Evolutionary conservation across 2,113 vertebrate species (phyloP), one percentile per base, ranked within the genome.

Genomic region (Dipodomys spectabilis): DNA sequence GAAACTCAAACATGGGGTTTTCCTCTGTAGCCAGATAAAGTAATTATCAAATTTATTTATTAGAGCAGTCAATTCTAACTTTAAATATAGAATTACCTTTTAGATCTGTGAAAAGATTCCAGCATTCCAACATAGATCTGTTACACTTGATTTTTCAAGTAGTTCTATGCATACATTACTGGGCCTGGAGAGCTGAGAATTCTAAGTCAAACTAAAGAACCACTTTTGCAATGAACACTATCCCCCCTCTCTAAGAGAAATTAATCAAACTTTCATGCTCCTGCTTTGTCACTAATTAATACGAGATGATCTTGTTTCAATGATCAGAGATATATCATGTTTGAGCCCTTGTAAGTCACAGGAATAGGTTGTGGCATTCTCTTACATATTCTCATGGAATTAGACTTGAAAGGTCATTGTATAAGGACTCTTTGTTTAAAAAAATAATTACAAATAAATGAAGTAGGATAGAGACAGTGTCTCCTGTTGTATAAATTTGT

Each of bases 1-100:
- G 28, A 88, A 90, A 94, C 95, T 53, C 44, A 86, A 72, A 32
- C 6, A 9, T 1, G 13, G 60, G 53, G n/a, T 45, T 92, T 79
- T 74, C 91, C 73, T 84, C 27, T 94, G 62, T 23, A 91, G 73
- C 75, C 77, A 32, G 25, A 62, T 65, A 64, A 69, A 92, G 80
- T 73, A 89, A 94, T 79, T 87, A 79, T n/a, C 69, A 95, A 72
- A 90, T 60, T 83, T 20, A 27, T 69, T 68, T 49, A 62, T n/a
- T 73, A 83, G 5, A 83, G 39, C 3, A 57, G 4, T 27, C 16
- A 3, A 93, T 86, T 93, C 25, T 57, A 82, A 20, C 39, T 3
- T 45, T 64, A 49, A 81, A 25, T 0, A 72, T 60, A 39, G 30
- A 92, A 64, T 64, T 71, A 71, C 19, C 23, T 93, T 89, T 68